A percentile compares a stretch with the other conserved stretches of the same genome.
Evolutionary conservation across 2,113 vertebrate genomes (phyloP).

Genomic region (Pleuronectes platessa): DNA sequence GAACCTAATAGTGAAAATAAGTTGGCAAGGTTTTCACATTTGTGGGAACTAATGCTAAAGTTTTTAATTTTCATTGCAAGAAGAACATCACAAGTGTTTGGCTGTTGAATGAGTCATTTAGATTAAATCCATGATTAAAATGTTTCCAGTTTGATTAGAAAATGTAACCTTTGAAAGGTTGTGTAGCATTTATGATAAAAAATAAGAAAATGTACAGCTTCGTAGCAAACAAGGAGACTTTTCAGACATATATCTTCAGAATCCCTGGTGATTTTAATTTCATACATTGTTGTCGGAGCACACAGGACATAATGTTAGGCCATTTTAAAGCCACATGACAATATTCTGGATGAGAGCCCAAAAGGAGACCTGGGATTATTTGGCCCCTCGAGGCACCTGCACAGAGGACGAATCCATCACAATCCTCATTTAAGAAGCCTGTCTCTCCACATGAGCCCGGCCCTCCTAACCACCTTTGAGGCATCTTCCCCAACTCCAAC

Average conservation of each 20-base stretch:
- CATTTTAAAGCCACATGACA: neutral
- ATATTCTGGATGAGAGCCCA: neutral
- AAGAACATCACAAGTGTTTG: too few relatives aligned
- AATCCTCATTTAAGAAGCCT: conserved; percentile 12
- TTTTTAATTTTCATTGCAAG: too few relatives aligned
- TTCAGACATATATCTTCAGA: neutral
- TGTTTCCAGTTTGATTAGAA: too few relatives aligned
- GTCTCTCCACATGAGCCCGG: conserved; percentile 6
- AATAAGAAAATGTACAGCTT: too few relatives aligned
- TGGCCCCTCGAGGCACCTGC: neutral
- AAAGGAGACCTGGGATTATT: neutral
- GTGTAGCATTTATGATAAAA: too few relatives aligned
- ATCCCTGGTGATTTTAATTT: neutral
- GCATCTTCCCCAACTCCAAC: conserved; percentile 26
- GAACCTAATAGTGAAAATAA: too few relatives aligned
- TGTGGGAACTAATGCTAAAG: too few relatives aligned
- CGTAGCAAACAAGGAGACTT: too few relatives aligned
- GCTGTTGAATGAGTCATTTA: too few relatives aligned
- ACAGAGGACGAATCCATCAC: neutral
- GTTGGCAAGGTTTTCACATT: too few relatives aligned
- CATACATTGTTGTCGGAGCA: neutral
- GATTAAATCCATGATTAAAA: too few relatives aligned
- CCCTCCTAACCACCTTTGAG: conserved; percentile 34
- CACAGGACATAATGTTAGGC: neutral
- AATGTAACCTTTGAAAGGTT: too few relatives aligned